phyloP scores from a whole-genome alignment of 2,113 vertebrate genomes.

The Electrona antarctica region DNA sequence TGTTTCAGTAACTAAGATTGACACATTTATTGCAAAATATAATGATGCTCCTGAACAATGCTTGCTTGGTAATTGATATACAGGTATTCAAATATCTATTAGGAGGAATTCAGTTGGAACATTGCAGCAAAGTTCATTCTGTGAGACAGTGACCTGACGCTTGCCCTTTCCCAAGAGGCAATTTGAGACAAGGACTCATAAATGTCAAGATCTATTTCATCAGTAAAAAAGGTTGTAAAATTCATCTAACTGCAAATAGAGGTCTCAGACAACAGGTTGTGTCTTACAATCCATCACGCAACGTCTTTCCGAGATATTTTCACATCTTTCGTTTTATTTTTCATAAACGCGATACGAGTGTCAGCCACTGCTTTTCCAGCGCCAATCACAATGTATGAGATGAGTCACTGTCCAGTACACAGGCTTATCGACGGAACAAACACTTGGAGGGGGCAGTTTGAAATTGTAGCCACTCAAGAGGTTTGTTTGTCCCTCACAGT shows the following conservation, averaged over 20 bases:
- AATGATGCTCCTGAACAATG: constrained; percentile 27
- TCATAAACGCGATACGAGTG: too few relatives aligned
- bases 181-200: constrained; percentile 10
- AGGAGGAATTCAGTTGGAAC: constrained; percentile 45
- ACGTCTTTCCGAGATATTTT: too few relatives aligned
- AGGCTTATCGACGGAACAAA: too few relatives aligned
- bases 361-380: too few relatives aligned
- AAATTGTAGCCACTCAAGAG: too few relatives aligned
- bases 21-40: constrained; percentile 46
- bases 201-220: too few relatives aligned
- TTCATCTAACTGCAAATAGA: constrained; percentile 15
- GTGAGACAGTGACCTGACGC: constrained; percentile 15
- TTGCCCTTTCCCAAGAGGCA: neutral
- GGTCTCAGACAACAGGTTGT: neutral
- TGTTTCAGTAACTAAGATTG: constrained; percentile 37
- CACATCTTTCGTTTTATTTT: too few relatives aligned
- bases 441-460: too few relatives aligned
- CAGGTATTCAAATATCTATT: constrained; percentile 43
- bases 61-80: constrained; percentile 16
- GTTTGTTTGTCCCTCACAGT: too few relatives aligned
- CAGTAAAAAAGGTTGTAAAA: neutral
- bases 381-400: too few relatives aligned
- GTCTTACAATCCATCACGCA: constrained; percentile 1
- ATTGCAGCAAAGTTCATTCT: constrained; percentile 31
- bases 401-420: too few relatives aligned